A percentile compares a stretch with the other conserved stretches of the same genome.
These are phyloP conservation scores for Ormyrus rosae DNA, from an alignment of 2,888 invertebrate species.

Conservation along the genomic window DNA sequence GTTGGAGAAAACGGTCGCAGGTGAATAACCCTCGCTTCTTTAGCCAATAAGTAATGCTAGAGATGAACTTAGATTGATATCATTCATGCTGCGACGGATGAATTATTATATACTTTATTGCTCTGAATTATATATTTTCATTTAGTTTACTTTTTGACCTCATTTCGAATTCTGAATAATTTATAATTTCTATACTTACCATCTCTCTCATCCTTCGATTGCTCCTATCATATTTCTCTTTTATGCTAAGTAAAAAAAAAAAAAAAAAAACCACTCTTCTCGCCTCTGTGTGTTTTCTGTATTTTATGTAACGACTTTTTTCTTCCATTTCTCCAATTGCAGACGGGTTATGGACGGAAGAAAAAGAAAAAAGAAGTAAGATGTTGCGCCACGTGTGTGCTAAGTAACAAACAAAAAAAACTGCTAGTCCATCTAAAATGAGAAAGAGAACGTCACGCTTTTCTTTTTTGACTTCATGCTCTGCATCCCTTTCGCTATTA, in stretches of 20 bases:
- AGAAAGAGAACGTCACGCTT: slow-evolving; percentile 55
- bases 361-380: slow-evolving; percentile 99
- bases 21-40: slow-evolving; percentile 6
- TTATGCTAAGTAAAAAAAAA: slow-evolving; percentile 57
- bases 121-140: slow-evolving; percentile 36
- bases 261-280: slow-evolving; percentile 62
- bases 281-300: slow-evolving; percentile 64
- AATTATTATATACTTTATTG: slow-evolving; percentile 21
- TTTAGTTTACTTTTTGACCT: slow-evolving; percentile 20
- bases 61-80: slow-evolving; percentile 46
- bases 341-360: slow-evolving; percentile 96
- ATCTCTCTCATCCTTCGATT: slow-evolving; percentile 34
- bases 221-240: slow-evolving; percentile 48
- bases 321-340: slow-evolving; percentile 80
- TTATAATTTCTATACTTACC: not conserved
- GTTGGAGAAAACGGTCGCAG: not conserved
- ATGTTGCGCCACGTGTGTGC: slow-evolving; percentile 75
- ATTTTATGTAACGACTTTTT: slow-evolving; percentile 75
- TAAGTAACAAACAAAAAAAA: slow-evolving; percentile 55
- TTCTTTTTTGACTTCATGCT: slow-evolving; percentile 53
- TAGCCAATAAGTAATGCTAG: slow-evolving; percentile 30
- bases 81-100: slow-evolving; percentile 37
- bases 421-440: slow-evolving; percentile 51
- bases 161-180: too few relatives aligned
- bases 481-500: slow-evolving; percentile 49